phyloP scores from a whole-genome alignment of 1,140 invertebrate genomes.

The Vanessa atalanta region DNA sequence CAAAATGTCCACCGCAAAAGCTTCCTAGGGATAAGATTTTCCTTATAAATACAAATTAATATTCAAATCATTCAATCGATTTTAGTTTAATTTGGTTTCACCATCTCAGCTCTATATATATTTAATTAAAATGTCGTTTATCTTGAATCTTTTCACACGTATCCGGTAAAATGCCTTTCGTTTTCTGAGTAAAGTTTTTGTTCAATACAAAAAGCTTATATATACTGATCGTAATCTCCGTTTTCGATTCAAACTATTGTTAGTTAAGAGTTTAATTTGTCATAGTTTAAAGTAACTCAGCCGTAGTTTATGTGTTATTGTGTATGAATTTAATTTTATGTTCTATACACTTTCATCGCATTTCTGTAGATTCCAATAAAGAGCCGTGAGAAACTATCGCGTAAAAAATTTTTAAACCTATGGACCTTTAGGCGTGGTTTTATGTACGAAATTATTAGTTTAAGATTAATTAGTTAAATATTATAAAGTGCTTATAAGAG shows the following conservation, averaged over 20 bases:
- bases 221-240: conserved; percentile 26
- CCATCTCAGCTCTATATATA: background rate
- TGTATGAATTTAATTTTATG: conserved; percentile 16
- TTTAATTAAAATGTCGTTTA: conserved; percentile 18
- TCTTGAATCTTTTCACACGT: conserved; percentile 27
- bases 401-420: background rate
- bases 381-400: conserved; percentile 20
- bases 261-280: conserved; percentile 47
- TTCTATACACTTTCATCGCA: conserved; percentile 34
- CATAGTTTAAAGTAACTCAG: conserved; percentile 43
- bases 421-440: too few species aligned
- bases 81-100: too few species aligned
- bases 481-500: too few species aligned
- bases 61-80: too few species aligned
- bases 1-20: too few species aligned
- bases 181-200: conserved; percentile 24
- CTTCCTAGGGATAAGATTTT: too few species aligned
- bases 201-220: conserved; percentile 22
- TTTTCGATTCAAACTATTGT: conserved; percentile 22
- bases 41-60: too few species aligned
- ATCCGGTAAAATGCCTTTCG: conserved; percentile 17
- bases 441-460: too few species aligned
- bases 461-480: too few species aligned
- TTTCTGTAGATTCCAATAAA: conserved; percentile 22
- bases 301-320: conserved; percentile 42